Conservation (phyloP, 1,140 invertebrate species). For the Bombus pyrosoma region DNA sequence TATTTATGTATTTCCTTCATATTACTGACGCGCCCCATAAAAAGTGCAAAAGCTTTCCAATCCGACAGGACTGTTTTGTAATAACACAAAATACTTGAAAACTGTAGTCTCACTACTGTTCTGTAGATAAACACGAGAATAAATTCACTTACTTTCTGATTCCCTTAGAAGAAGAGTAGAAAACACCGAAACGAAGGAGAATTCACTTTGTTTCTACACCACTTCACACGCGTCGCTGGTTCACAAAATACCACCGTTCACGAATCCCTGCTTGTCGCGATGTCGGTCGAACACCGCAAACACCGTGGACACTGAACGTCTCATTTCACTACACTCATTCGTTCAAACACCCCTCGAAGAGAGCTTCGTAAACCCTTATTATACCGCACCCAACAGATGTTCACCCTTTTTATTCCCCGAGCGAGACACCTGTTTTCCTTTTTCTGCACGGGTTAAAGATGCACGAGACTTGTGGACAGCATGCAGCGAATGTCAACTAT, state of each 20-base stretch:
- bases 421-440: slow-evolving; percentile 20
- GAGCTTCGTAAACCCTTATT: not conserved
- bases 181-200: not conserved
- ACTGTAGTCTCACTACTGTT: too few relatives aligned
- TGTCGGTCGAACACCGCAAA: not conserved
- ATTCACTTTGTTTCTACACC: not conserved
- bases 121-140: not conserved
- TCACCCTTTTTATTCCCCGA: not conserved
- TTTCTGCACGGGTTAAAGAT: too few relatives aligned
- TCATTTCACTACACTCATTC: slow-evolving; percentile 30
- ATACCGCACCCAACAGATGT: not conserved
- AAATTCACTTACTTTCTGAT: not conserved
- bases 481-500: not conserved
- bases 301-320: slow-evolving; percentile 26
- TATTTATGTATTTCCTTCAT: too few relatives aligned
- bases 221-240: slow-evolving; percentile 13
- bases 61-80: too few relatives aligned
- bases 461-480: not conserved
- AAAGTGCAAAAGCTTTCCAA: too few relatives aligned
- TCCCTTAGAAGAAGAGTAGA: not conserved
- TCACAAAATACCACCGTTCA: slow-evolving; percentile 5
- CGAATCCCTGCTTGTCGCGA: not conserved
- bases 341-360: too few relatives aligned
- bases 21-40: too few relatives aligned
- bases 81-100: too few relatives aligned